Base-by-base conservation (phyloP, 2,888 invertebrate genomes). In the Tiliacea aurago region DNA sequence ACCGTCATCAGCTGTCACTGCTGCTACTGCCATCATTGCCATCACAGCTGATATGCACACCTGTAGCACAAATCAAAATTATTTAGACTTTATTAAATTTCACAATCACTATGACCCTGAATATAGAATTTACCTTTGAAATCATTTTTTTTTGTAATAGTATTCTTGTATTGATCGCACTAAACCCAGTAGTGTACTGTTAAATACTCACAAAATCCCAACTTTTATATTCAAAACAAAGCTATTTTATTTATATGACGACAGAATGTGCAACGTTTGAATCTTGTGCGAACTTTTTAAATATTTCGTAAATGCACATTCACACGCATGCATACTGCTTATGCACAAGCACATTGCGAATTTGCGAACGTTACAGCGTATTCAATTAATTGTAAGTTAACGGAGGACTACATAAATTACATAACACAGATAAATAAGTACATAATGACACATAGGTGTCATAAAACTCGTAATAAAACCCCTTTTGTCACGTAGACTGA, bases 1-100 rank as follows among this genome's bases (percentile, higher is more conserved):
- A 33, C 83, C 85, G n/a, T 86, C 80, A 28, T 85, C 59, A 10
- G 86, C 80, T 4, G 41, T 66, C 18, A 73, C 83, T 23, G 33
- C 59, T 11, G 55, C 67, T 0, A 61, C 65, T 0, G 59, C 70
- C 20, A 64, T 18, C 10, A 67, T 67, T 6, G 63, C 69, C 3
- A 68, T 23, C n/a, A 80, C 9, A 6, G 76, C 73, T 20, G 81
- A 59, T 6, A 80, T 20, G 43, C 64, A 81, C n/a, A 84, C 76
- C 88, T 88, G 74, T 1, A 67, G 53, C 4, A 59, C 3, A 70
- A 33, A 64, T n/a, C 45, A 37, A 41, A 69, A 37, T 1, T 9
- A 15, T 37, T 55, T 6, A 2, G 15, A 10, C 23, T 55, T 20
- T 6, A 0, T 55, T 41, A 4, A 45, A 33, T 47, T 18, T 20